A percentile compares a stretch with the other conserved stretches of the same genome.
Conservation (phyloP, 2,113 vertebrate species). For the Lates calcarifer region DNA sequence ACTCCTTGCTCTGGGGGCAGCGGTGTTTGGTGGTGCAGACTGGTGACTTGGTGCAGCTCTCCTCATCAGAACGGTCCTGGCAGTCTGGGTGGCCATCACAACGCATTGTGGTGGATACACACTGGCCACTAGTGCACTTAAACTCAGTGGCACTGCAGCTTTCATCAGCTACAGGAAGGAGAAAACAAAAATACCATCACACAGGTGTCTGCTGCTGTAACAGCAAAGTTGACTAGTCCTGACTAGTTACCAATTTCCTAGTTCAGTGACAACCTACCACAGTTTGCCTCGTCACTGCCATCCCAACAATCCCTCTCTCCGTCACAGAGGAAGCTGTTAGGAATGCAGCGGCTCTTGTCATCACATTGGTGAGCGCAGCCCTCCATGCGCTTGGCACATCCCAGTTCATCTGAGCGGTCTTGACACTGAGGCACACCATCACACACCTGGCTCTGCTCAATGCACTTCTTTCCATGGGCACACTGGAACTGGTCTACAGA, state of each 20-base stretch:
- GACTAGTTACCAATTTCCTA: accelerated
- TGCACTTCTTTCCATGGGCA: slow-evolving; percentile 81
- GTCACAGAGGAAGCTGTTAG: slow-evolving; percentile 88
- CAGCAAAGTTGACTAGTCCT: not conserved
- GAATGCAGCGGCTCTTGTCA: slow-evolving; percentile 83
- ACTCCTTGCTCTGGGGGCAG: slow-evolving; percentile 87
- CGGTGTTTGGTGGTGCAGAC: slow-evolving; percentile 82
- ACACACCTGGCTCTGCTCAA: slow-evolving; percentile 82
- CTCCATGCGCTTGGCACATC: slow-evolving; percentile 77
- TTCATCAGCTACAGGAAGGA: slow-evolving; percentile 62
- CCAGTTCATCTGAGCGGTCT: slow-evolving; percentile 88
- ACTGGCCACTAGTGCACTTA: slow-evolving; percentile 87
- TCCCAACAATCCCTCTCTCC: slow-evolving; percentile 89
- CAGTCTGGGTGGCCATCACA: slow-evolving; percentile 91
- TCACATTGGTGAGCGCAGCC: slow-evolving; percentile 88
- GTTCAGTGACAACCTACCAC: slow-evolving; percentile 74
- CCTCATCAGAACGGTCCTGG: slow-evolving; percentile 89
- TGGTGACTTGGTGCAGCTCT: slow-evolving; percentile 75
- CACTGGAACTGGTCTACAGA: slow-evolving; percentile 88
- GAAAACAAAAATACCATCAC: not conserved
- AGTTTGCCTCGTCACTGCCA: slow-evolving; percentile 84
- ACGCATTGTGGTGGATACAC: slow-evolving; percentile 82
- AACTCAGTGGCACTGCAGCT: slow-evolving; percentile 83
- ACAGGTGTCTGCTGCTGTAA: not conserved
- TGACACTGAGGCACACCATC: slow-evolving; percentile 88